A percentile compares a stretch with the other conserved stretches of the same genome.
phyloP scores from a whole-genome alignment of 2,888 invertebrate genomes.

The Chrysolina oricalcia region DNA sequence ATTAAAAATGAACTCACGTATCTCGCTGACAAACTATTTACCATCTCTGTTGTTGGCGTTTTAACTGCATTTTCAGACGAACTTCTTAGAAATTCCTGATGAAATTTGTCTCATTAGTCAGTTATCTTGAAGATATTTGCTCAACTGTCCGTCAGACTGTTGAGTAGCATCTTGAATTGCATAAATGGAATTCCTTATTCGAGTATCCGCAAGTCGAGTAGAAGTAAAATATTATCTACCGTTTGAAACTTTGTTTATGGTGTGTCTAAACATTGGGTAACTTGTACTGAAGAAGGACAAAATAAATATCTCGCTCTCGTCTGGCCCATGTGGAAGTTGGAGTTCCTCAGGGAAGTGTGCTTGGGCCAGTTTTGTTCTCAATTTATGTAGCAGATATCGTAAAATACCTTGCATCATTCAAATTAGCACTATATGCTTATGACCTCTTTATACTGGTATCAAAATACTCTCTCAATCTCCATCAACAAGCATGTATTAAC shows the following conservation, averaged over 20 bases:
- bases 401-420: no score
- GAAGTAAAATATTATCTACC: neutral
- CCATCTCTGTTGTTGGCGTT: neutral
- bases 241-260: no score
- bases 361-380: no score
- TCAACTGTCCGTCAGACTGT: slow-evolving; percentile 1
- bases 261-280: neutral
- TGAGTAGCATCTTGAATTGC: slow-evolving; percentile 12
- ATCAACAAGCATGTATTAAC: no score
- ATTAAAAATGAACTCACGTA: neutral
- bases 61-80: neutral
- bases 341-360: no score
- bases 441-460: no score
- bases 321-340: no score
- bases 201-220: slow-evolving; percentile 15
- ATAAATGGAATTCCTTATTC: slow-evolving; percentile 2
- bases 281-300: no score
- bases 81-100: slow-evolving; percentile 15
- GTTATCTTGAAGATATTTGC: neutral
- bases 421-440: no score
- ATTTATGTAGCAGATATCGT: no score
- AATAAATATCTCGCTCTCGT: no score
- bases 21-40: neutral
- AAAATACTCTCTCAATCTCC: no score
- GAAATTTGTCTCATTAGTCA: slow-evolving; percentile 17